phyloP scores from a whole-genome alignment of 2,797 vertebrate genomes.

The Eulemur coronatus region DNA sequence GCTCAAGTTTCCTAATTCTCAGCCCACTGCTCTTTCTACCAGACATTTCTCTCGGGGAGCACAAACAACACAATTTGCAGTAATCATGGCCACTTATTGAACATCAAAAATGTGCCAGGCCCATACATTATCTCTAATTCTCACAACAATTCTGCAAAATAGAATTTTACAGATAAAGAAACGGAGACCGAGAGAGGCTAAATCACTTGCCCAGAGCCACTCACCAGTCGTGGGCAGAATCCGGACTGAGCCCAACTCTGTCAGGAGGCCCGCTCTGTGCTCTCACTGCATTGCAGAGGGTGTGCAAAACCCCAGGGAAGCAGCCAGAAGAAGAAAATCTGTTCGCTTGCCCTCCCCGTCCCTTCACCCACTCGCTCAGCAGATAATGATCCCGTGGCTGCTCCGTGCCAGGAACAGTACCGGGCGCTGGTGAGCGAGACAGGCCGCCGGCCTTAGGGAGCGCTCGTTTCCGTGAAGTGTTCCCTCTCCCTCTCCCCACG shows the following conservation, averaged over 20 bases:
- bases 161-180: background rate
- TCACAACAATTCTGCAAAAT: background rate
- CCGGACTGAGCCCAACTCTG: background rate
- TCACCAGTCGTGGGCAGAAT: background rate
- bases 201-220: background rate
- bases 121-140: background rate
- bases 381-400: background rate
- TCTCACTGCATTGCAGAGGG: background rate
- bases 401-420: background rate
- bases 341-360: background rate
- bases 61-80: background rate
- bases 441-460: background rate
- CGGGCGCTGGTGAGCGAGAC: fast-evolving
- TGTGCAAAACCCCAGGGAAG: background rate
- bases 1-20: background rate
- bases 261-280: background rate
- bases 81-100: background rate
- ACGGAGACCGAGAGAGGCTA: background rate
- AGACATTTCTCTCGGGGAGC: background rate
- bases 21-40: background rate
- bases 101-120: background rate
- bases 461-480: background rate
- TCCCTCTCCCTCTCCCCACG: fast-evolving
- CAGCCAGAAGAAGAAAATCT: background rate
- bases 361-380: background rate